Percentiles rank a stretch among this genome's conserved stretches.
Evolutionary conservation across 2,888 invertebrate species (phyloP).

Genomic region (Callimorpha dominula): DNA sequence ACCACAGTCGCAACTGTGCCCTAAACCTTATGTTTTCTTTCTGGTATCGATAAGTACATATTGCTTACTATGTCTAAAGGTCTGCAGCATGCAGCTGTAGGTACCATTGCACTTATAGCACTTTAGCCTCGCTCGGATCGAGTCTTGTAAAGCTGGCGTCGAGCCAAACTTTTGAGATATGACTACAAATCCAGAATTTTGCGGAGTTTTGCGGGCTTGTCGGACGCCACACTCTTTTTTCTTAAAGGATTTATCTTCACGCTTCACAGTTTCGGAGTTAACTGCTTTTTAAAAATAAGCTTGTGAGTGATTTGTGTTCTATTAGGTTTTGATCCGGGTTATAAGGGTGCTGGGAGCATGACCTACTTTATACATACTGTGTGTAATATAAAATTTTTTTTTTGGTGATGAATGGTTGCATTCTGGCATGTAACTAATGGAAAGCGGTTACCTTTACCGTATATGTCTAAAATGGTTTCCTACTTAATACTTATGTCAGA

Average conservation of each 20-base stretch:
- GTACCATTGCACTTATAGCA: constrained; percentile 2
- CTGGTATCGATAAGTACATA: not conserved
- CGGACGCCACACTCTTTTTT: constrained; percentile 33
- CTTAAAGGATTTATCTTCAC: constrained; percentile 51
- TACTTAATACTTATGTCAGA: too few relatives aligned
- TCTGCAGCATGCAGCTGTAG: not conserved
- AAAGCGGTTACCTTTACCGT: not conserved
- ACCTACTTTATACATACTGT: not conserved
- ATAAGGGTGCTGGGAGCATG: not conserved
- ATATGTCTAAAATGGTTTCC: too few relatives aligned
- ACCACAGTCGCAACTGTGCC: not conserved
- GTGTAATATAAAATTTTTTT: not conserved
- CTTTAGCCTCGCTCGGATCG: constrained; percentile 9
- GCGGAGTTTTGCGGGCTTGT: constrained; percentile 48
- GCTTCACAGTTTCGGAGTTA: constrained; percentile 35
- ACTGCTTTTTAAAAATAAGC: constrained; percentile 24
- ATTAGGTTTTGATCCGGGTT: constrained; percentile 11
- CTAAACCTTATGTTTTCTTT: not conserved
- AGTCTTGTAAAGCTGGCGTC: constrained; percentile 42
- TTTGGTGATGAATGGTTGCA: too few relatives aligned
- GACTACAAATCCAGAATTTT: constrained; percentile 48
- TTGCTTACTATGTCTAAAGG: not conserved
- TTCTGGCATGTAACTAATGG: not conserved
- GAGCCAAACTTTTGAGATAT: constrained; percentile 56
- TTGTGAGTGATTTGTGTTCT: constrained; percentile 28